These are phyloP conservation scores for Notodonta ziczac DNA, from an alignment of 2,888 invertebrate genomes.

Conservation along the genomic window DNA sequence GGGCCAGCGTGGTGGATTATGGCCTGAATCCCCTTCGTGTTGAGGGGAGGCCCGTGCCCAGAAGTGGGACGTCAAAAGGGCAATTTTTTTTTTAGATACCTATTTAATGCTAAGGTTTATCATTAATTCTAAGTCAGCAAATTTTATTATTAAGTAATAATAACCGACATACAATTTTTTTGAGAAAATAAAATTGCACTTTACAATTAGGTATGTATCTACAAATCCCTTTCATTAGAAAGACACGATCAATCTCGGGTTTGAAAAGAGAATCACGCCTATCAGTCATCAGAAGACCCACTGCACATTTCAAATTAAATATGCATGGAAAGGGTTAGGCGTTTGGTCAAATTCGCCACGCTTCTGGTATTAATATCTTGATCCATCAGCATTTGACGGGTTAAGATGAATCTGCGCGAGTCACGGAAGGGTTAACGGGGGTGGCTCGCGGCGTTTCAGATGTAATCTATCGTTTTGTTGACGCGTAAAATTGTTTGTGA, in stretches of 20 bases:
- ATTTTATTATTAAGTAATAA: too few species aligned
- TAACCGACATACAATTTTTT: too few species aligned
- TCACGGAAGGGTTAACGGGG: slow-evolving; percentile 58
- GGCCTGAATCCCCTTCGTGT: too few species aligned
- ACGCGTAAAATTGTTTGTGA: slow-evolving; percentile 18
- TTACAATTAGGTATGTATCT: slow-evolving; percentile 9
- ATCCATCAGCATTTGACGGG: slow-evolving; percentile 81
- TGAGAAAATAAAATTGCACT: neutral
- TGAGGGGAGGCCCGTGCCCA: too few species aligned
- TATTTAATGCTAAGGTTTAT: too few species aligned
- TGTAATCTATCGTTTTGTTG: slow-evolving; percentile 15
- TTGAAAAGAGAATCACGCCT: slow-evolving; percentile 48
- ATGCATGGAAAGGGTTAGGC: slow-evolving; percentile 76
- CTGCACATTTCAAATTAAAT: slow-evolving; percentile 58
- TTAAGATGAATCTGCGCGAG: slow-evolving; percentile 76
- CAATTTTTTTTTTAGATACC: too few species aligned
- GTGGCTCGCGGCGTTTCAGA: slow-evolving; percentile 47
- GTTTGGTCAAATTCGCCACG: slow-evolving; percentile 80
- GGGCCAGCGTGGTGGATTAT: too few species aligned
- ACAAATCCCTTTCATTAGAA: slow-evolving; percentile 36
- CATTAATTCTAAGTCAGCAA: too few species aligned
- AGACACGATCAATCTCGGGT: slow-evolving; percentile 45
- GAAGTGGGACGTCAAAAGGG: too few species aligned
- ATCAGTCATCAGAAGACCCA: slow-evolving; percentile 64
- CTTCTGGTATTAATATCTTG: slow-evolving; percentile 82